A percentile compares a stretch with the other conserved stretches of the same genome.
Conservation (phyloP, 1,140 invertebrate genomes). For the Cotesia vestalis region DNA sequence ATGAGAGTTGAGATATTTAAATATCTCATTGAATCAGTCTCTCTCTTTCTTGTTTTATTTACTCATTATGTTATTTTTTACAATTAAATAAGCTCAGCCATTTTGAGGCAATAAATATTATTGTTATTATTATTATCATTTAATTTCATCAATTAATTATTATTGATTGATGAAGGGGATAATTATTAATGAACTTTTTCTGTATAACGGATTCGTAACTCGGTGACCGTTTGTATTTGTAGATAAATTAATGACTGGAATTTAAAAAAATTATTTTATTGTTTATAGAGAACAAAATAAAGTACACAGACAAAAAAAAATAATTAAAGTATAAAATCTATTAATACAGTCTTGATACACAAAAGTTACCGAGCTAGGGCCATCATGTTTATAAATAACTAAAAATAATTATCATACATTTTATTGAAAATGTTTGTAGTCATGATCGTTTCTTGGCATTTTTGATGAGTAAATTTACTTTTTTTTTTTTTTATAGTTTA, state of each 20-base stretch:
- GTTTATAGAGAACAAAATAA: neutral
- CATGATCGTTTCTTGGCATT: too few relatives aligned
- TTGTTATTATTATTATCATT: slow-evolving; percentile 38
- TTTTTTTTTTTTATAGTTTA: too few relatives aligned
- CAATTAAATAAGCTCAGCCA: slow-evolving; percentile 48
- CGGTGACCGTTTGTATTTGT: slow-evolving; percentile 8
- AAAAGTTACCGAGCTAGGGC: slow-evolving; percentile 9
- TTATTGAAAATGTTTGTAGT: too few relatives aligned
- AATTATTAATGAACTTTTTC: neutral
- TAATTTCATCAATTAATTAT: neutral
- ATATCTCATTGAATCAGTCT: neutral
- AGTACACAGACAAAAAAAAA: neutral
- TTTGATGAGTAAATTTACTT: too few relatives aligned
- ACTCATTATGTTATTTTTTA: slow-evolving; percentile 22
- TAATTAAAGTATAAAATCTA: neutral
- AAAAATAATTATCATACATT: too few relatives aligned
- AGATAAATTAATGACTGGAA: neutral
- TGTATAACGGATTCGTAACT: slow-evolving; percentile 5
- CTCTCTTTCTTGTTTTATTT: slow-evolving; percentile 46
- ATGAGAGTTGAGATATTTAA: neutral
- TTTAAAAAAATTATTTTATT: neutral
- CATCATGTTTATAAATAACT: neutral
- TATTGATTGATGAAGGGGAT: neutral
- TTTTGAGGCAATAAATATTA: slow-evolving; percentile 56
- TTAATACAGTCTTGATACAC: neutral